phyloP scores from a whole-genome alignment of 2,797 vertebrate species.

The Loris lydekkerianus region DNA sequence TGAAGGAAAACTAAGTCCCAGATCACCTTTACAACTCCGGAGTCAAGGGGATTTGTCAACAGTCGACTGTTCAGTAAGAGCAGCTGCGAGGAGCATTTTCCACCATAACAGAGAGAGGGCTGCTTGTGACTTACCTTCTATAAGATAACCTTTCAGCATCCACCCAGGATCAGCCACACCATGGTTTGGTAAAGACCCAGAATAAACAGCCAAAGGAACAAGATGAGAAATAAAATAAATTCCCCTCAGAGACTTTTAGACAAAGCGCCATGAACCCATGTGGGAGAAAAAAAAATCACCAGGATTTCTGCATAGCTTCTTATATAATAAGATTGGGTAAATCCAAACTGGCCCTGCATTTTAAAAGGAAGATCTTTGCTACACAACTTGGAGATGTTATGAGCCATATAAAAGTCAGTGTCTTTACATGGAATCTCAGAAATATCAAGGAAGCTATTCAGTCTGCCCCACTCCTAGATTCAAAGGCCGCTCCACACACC shows the following conservation, averaged over 20 bases:
- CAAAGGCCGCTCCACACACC: constrained; percentile 65
- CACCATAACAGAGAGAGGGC: fast-evolving
- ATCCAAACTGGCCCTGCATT: neutral
- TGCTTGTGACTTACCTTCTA: neutral
- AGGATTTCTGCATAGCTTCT: neutral
- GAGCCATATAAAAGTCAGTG: constrained; percentile 55
- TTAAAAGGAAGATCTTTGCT: constrained; percentile 52
- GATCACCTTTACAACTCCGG: neutral
- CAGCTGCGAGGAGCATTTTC: neutral
- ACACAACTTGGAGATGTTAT: neutral
- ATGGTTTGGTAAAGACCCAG: constrained; percentile 7
- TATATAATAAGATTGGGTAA: neutral
- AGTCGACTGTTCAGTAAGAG: neutral
- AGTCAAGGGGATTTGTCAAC: neutral
- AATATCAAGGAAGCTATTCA: constrained; percentile 67
- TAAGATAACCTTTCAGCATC: neutral
- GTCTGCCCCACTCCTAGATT: constrained; percentile 71
- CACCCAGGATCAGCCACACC: neutral
- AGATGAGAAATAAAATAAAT: neutral
- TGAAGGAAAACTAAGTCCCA: neutral
- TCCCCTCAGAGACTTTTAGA: neutral
- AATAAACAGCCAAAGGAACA: neutral
- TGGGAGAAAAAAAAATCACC: neutral
- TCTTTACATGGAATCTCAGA: constrained; percentile 72
- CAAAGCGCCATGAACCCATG: neutral